These are phyloP conservation scores for Sylvilagus floridanus DNA, from an alignment of 2,797 vertebrate species.

Conservation along the genomic window DNA sequence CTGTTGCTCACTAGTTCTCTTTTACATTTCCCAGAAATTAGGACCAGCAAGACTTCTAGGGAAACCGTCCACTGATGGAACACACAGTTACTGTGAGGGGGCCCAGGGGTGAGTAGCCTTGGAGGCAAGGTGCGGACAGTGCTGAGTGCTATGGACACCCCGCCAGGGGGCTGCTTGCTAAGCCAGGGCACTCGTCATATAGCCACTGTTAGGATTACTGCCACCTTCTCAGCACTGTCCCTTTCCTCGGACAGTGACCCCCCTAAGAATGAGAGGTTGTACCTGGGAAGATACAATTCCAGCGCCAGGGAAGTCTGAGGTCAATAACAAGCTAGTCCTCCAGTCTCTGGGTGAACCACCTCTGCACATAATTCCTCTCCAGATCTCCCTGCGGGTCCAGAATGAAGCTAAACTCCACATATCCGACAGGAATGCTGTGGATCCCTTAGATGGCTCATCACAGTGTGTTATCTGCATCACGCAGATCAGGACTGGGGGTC, in stretches of 20 bases:
- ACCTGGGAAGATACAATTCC: not conserved
- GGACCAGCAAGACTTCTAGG: not conserved
- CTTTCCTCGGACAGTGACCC: not conserved
- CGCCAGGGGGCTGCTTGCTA: not conserved
- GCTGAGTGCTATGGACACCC: no score
- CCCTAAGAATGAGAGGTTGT: not conserved
- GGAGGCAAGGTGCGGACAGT: not conserved
- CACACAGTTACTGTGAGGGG: not conserved
- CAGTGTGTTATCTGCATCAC: not conserved
- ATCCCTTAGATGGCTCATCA: not conserved
- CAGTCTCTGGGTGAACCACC: not conserved
- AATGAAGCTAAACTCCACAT: not conserved
- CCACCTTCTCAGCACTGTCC: not conserved
- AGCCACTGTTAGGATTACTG: not conserved
- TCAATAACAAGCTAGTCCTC: not conserved
- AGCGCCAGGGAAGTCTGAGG: not conserved
- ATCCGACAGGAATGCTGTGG: not conserved
- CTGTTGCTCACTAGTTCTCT: not conserved
- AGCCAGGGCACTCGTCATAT: not conserved
- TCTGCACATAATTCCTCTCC: not conserved
- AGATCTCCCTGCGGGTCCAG: not conserved
- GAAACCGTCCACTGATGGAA: not conserved
- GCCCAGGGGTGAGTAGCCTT: not conserved
- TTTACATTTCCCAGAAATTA: not conserved
- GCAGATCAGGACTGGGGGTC: not conserved